Evolutionary conservation across 2,797 vertebrate species (phyloP).

Genomic region (Podarcis lilfordi): DNA sequence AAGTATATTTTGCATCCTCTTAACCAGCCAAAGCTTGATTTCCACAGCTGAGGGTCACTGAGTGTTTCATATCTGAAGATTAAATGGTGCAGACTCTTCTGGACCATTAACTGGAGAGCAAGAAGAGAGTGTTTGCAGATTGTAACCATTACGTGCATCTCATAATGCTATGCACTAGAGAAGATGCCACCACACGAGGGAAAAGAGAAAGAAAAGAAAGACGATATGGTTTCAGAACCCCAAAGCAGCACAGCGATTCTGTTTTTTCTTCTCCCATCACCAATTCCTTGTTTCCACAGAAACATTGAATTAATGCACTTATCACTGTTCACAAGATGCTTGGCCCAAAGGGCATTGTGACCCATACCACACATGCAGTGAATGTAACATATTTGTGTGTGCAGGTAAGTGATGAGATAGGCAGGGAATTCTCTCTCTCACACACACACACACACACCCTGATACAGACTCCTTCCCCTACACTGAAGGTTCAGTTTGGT

Average conservation of each 20-base stretch:
- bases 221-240: background rate
- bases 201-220: background rate
- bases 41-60: background rate
- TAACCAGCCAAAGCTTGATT: background rate
- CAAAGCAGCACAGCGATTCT: background rate
- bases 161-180: background rate
- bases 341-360: background rate
- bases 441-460: background rate
- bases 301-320: background rate
- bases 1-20: background rate
- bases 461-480: too few relatives aligned
- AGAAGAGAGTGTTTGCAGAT: background rate
- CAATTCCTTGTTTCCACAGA: background rate
- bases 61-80: conserved; percentile 11
- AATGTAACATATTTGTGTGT: background rate
- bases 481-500: too few relatives aligned
- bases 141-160: background rate
- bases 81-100: background rate
- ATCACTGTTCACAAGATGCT: background rate
- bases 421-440: background rate
- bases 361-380: background rate
- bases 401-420: background rate
- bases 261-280: background rate
- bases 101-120: background rate
- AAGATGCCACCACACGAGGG: background rate